A percentile compares a stretch with the other conserved stretches of the same genome.
These are phyloP conservation scores for Esox niger DNA, from an alignment of 2,113 vertebrate genomes.

Conservation along the genomic window DNA sequence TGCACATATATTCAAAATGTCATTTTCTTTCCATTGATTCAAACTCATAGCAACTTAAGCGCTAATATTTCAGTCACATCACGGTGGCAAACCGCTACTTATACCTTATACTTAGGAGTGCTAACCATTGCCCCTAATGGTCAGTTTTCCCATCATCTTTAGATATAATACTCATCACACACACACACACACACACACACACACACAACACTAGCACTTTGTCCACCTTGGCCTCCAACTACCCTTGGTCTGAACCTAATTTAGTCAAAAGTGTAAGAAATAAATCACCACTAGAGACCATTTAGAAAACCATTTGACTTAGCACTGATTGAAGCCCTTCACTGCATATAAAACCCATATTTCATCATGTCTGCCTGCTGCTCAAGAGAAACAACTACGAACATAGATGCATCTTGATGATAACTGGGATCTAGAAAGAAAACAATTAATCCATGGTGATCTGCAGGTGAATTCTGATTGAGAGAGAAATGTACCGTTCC, in stretches of 20 bases:
- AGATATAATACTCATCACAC: too few species aligned
- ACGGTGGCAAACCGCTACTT: too few species aligned
- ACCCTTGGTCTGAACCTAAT: too few species aligned
- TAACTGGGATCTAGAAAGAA: not conserved
- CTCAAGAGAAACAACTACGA: not conserved
- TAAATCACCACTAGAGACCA: not conserved
- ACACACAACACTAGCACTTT: not conserved
- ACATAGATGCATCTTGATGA: not conserved
- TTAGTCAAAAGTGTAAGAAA: not conserved
- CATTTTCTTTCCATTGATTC: too few species aligned
- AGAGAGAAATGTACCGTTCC: not conserved
- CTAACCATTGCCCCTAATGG: too few species aligned
- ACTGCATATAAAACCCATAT: not conserved
- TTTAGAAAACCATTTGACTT: not conserved
- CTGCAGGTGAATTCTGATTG: not conserved
- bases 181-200: slow-evolving; percentile 7
- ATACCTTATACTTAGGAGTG: too few species aligned
- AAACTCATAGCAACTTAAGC: too few species aligned
- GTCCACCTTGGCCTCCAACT: not conserved
- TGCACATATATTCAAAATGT: too few species aligned
- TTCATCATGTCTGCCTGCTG: not conserved
- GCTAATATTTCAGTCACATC: too few species aligned
- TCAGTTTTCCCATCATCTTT: too few species aligned
- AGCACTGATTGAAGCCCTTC: not conserved
- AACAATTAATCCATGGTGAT: not conserved